Evolutionary conservation across 1,140 invertebrate genomes (phyloP), one percentile per base, ranked within the genome.

Genomic region (Eumaeus atala): DNA sequence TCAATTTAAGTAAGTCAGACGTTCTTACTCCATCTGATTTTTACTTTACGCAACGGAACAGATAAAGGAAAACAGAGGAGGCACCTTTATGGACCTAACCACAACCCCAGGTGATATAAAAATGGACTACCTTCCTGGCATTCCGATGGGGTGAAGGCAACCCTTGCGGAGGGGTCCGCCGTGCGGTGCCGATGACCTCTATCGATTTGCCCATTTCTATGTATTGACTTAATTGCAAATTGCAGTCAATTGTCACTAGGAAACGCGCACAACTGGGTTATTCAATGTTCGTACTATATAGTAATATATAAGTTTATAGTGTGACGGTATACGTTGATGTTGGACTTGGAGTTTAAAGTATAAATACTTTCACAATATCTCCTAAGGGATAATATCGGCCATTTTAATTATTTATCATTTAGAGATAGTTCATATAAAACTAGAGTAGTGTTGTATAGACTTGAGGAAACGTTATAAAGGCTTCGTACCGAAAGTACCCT

Each of bases 121-220:
- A 65, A 74, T 69, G 65, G 58, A 71, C 66, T 70, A 67, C 70
- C 75, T 68, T 69, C 66, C 71, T 72, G 60, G 73, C 70, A 75
- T 72, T 56, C 63, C 55, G 56, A 63, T 59, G 64, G 66, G 64
- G 55, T 49, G 67, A 69, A 67, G 64, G 66, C 66, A 63, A 37
- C 70, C 72, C 68, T 72, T 61, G 60, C 55, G 65, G 62, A 72
- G 72, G 72, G 72, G 65, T 71, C 65, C 51, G 68, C 65, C 51
- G 68, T 73, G 74, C 70, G 62, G 72, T 75, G 75, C 63, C 72
- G 72, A 75, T 75, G 72, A 78, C 71, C 72, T 52, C 67, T 75
- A 78, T 75, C 75, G 75, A 78, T 78, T 74, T 57, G 58, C 40
- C 38, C 51, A 67, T 70, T 76, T 77, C 71, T 56, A 65, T 64